These are phyloP conservation scores for Papilio protenor DNA, from an alignment of 2,888 invertebrate genomes.

Conservation along the genomic window DNA sequence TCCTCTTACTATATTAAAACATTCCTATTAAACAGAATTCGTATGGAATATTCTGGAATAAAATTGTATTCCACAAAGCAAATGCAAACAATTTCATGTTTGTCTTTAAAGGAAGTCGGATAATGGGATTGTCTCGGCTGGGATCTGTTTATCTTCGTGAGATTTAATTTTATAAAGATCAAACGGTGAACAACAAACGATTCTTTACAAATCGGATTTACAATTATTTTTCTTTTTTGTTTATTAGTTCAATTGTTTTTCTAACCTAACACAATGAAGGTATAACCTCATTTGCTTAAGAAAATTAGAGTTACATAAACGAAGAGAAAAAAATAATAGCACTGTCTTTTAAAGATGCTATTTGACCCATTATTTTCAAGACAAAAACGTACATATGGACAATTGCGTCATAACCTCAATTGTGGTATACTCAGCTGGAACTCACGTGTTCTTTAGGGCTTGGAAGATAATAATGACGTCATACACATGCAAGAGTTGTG, in stretches of 20 bases:
- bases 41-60: constrained; percentile 34
- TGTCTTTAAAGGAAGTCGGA: constrained; percentile 26
- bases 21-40: constrained; percentile 33
- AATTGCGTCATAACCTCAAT: constrained; percentile 29
- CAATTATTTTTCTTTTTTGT: background rate
- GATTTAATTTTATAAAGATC: constrained; percentile 38
- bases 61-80: constrained; percentile 39
- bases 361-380: constrained; percentile 4
- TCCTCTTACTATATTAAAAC: constrained; percentile 33
- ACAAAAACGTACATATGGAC: background rate
- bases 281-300: background rate
- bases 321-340: too few relatives aligned
- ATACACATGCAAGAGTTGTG: background rate
- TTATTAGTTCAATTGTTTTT: background rate
- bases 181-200: background rate
- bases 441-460: constrained; percentile 20
- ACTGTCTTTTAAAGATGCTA: background rate
- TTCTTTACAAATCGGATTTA: background rate
- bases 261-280: background rate
- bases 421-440: constrained; percentile 9
- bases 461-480: constrained; percentile 13
- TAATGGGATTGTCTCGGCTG: constrained; percentile 35
- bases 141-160: constrained; percentile 29
- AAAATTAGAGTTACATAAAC: background rate
- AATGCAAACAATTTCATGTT: constrained; percentile 41